These are phyloP conservation scores for Chloroceryle inda DNA, from an alignment of 2,797 vertebrate species.

Conservation along the genomic window DNA sequence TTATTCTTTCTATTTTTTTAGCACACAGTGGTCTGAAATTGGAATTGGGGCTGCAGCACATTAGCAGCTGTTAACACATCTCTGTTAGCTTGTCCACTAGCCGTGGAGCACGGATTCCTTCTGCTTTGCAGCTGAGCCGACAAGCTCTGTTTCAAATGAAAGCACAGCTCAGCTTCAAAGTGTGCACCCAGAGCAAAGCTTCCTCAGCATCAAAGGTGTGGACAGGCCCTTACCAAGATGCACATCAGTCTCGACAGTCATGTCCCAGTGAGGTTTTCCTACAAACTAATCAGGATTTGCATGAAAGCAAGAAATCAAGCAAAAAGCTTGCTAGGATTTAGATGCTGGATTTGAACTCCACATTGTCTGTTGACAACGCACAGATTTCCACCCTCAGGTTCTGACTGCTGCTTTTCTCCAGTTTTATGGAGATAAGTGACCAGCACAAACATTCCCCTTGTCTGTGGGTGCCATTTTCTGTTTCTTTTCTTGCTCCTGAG, in stretches of 20 bases:
- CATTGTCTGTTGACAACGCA: neutral
- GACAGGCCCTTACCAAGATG: constrained; percentile 30
- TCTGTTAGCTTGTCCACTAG: constrained; percentile 39
- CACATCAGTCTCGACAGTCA: constrained; percentile 1
- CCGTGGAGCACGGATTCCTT: neutral
- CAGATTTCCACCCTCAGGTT: neutral
- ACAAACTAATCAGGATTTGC: constrained; percentile 20
- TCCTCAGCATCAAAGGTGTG: neutral
- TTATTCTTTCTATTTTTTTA: neutral
- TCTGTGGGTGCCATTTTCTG: neutral
- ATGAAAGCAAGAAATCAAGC: constrained; percentile 6
- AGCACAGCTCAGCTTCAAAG: constrained; percentile 43
- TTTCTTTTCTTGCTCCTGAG: neutral
- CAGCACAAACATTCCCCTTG: neutral
- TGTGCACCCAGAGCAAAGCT: neutral
- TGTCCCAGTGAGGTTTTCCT: neutral
- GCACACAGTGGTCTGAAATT: neutral
- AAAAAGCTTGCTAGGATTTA: neutral
- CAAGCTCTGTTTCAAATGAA: constrained; percentile 58
- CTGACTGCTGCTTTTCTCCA: neutral
- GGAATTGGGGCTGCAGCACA: neutral
- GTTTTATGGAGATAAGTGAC: neutral
- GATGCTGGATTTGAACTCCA: neutral
- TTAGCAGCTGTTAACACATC: constrained; percentile 70
- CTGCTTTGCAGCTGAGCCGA: neutral